These are phyloP conservation scores for Gortyna flavago DNA, from an alignment of 2,888 invertebrate species.

Conservation along the genomic window DNA sequence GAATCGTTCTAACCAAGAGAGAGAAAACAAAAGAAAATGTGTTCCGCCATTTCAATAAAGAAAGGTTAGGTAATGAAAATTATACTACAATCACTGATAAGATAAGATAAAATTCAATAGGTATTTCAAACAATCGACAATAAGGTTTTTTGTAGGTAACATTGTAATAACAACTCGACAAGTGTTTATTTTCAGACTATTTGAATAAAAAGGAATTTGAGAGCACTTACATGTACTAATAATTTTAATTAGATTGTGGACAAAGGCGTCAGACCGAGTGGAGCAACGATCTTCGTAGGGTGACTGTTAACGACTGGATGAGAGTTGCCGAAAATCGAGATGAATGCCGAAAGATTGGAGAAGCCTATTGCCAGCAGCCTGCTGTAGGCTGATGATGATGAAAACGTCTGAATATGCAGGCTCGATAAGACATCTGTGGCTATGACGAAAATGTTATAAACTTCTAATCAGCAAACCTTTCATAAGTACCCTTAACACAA, in stretches of 20 bases:
- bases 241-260: background rate
- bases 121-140: slow-evolving; percentile 6
- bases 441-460: background rate
- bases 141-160: background rate
- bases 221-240: slow-evolving; percentile 18
- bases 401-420: background rate
- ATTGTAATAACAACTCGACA: background rate
- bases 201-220: slow-evolving; percentile 21
- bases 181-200: slow-evolving; percentile 9
- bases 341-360: no score
- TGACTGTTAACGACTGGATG: background rate
- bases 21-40: background rate
- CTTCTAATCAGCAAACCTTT: background rate
- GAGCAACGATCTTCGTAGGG: background rate
- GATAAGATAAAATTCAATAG: slow-evolving; percentile 30
- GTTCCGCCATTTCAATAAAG: slow-evolving; percentile 21
- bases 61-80: slow-evolving; percentile 8
- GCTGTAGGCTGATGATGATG: background rate
- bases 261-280: background rate
- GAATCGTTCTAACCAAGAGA: background rate
- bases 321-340: background rate
- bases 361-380: no score
- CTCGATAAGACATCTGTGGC: background rate
- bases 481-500: no score
- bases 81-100: slow-evolving; percentile 16